Base-by-base conservation (phyloP, 2,113 vertebrate genomes). In the Tachysurus vachellii region DNA sequence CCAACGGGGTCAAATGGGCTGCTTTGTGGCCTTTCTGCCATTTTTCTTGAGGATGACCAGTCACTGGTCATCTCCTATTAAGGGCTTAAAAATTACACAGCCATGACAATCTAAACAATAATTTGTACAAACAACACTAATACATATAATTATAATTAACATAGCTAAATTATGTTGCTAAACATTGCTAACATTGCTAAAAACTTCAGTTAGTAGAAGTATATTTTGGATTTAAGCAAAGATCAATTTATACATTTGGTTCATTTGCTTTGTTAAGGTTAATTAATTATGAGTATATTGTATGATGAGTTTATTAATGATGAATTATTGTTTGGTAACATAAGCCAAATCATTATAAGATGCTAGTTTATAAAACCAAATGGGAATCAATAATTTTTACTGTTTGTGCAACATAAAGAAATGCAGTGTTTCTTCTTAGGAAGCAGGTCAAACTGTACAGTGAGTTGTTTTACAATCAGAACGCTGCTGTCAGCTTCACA, bases 1-100 rank as follows among this genome's bases (percentile, higher is more conserved):
- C 87, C 86, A 87, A 56, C 31, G 85, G 59, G 86, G 90, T 87
- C 50, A 89, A 89, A 86, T 83, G 80, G 89, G 88, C 44, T 4
- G 85, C 76, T 80, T 90, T 91, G 87, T 92, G 88, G 88, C 21
- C 86, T 19, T 73, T 21, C 23, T 16, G 42, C 83, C 57, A 84
- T 47, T 89, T 84, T 79, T 90, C 59, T 61, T 82, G 62, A 59
- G 9, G 2, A 75, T 83, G 75, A 53, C 81, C 47, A 12, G 56
- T 88, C 80, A 91, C 83, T 73, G 56, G 68, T 57, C 42, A 31
- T 82, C 84, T 85, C 47, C 10, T 82, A 85, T 89, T 92, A 76
- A 90, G 88, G 28, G 73, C 76, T 28, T 73, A 70, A 70, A 16
- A 6, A 26, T 66, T 11, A 66, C 12, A 66, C 12, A 5, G 3